phyloP scores from a whole-genome alignment of 2,888 invertebrate species.

The Agrotis exclamationis region DNA sequence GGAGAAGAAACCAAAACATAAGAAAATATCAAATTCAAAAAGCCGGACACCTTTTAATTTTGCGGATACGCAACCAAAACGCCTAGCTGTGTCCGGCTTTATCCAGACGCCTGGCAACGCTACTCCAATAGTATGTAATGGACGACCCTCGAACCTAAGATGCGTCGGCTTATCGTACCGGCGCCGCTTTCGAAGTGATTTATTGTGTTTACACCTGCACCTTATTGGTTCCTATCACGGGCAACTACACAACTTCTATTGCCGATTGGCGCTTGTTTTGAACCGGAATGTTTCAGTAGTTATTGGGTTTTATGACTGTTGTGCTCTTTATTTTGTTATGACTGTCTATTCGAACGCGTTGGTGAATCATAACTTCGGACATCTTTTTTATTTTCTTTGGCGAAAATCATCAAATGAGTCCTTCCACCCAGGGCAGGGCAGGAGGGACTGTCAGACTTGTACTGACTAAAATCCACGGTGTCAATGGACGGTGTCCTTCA shows the following conservation, averaged over 20 bases:
- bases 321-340: conserved; percentile 17
- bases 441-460: no score
- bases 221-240: conserved; percentile 55
- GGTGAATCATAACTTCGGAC: neutral
- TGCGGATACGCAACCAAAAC: no score
- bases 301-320: conserved; percentile 44
- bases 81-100: no score
- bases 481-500: no score
- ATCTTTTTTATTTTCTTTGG: no score
- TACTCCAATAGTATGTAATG: conserved; percentile 53
- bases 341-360: neutral
- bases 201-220: conserved; percentile 62
- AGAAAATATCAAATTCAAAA: no score
- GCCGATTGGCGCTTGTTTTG: conserved; percentile 48
- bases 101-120: no score
- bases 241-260: conserved; percentile 46
- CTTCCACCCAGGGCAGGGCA: no score
- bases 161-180: conserved; percentile 62
- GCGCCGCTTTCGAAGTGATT: conserved; percentile 59
- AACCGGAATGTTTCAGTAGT: conserved; percentile 33
- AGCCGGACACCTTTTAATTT: no score
- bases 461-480: no score
- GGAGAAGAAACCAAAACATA: no score
- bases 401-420: no score
- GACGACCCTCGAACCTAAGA: conserved; percentile 59